Base-by-base conservation (phyloP, 64 coral and sea anemone genomes). In the Montipora sp. region DNA sequence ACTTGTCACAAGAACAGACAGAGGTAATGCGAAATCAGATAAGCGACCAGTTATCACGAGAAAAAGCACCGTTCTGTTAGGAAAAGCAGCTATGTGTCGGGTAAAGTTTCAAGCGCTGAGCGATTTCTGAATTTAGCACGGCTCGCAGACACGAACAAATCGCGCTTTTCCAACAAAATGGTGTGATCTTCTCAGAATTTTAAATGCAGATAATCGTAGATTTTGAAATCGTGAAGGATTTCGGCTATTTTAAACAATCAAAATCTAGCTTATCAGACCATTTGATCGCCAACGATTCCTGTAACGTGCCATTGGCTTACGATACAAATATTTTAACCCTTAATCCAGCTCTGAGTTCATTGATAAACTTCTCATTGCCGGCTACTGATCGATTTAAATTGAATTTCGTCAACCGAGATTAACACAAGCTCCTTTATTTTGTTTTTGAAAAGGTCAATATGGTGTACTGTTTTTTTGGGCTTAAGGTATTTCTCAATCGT, bases 21-120 rank as follows among this genome's bases (percentile, higher is more conserved):
- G 9, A 85, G 82, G 82, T 85, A 85, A 84, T 9, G n/a, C 46
- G n/a, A 70, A 65, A 85, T 85, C 82, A 85, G 82, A 85, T 85
- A 85, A 71, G 6, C 16, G 45, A 85, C 45, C 61, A 85, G 82
- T 47, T 48, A 71, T 72, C 3, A 57, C 5, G 82, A 71, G 46
- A 47, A 71, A 48, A 85, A 21, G 11, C 63, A 19, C 63, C 46
- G 61, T 72, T 85, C 49, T 65, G 60, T 85, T 57, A 48, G 8
- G 82, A 72, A 19, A 72, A 71, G 63, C 82, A 68, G 65, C 46
- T 22, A 85, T 72, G 11, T 8, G 48, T 1, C 9, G 18, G 21
- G 16, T 50, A 47, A 45, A 70, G 59, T 85, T 85, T 85, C 82
- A 85, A 10, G 81, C 44, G 16, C 61, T 10, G 2, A 16, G 14